A percentile compares a stretch with the other conserved stretches of the same genome.
These are phyloP conservation scores for Callyntrura guangdongensis DNA, from an alignment of 2,888 invertebrate species.

Conservation along the genomic window DNA sequence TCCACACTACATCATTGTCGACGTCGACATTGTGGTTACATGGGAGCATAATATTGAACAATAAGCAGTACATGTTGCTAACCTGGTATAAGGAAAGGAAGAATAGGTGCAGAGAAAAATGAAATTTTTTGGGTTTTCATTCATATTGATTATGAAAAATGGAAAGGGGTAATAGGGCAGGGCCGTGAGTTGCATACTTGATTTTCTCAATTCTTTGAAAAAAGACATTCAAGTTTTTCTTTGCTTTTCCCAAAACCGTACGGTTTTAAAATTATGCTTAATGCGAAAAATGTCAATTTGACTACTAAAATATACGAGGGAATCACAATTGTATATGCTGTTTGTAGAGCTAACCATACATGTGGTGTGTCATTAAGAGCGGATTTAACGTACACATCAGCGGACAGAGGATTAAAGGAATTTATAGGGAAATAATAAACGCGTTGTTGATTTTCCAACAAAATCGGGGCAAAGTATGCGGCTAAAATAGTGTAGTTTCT, in stretches of 20 bases:
- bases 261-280: background rate
- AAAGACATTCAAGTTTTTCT: slow-evolving; percentile 38
- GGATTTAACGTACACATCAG: background rate
- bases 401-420: no score
- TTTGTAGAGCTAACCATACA: no score
- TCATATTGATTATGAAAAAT: slow-evolving; percentile 72
- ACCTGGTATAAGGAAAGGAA: background rate
- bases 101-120: background rate
- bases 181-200: slow-evolving; percentile 73
- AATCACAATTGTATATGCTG: no score
- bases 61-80: background rate
- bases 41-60: background rate
- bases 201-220: slow-evolving; percentile 49
- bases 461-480: no score
- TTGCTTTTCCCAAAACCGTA: background rate
- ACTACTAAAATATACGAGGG: no score
- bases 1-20: background rate
- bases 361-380: background rate
- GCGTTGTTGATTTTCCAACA: no score
- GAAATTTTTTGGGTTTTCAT: slow-evolving; percentile 44
- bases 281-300: background rate
- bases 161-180: slow-evolving; percentile 72
- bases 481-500: no score
- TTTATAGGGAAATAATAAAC: no score
- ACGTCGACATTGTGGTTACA: background rate